Evolutionary conservation across 2,797 vertebrate species (phyloP).

Genomic region (Luscinia megarhynchos): DNA sequence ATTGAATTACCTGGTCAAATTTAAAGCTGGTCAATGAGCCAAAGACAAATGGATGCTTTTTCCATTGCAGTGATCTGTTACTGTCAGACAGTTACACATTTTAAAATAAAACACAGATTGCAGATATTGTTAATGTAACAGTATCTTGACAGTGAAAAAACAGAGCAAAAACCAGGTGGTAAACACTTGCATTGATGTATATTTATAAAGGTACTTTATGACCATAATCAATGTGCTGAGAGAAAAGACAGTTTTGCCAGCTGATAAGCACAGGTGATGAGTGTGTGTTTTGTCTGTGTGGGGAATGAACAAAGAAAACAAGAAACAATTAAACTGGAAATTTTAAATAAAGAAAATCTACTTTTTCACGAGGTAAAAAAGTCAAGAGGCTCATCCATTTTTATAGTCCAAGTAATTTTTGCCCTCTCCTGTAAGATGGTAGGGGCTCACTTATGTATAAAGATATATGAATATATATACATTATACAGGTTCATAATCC

Average conservation of each 20-base stretch:
- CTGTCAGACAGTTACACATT: not conserved
- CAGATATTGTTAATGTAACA: not conserved
- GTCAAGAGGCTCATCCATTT: not conserved
- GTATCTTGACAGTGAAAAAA: not conserved
- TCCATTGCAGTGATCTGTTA: not conserved
- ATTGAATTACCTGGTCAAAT: not conserved
- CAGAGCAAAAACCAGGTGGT: not conserved
- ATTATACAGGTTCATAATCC: not conserved
- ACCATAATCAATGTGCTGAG: not conserved
- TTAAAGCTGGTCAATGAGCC: not conserved
- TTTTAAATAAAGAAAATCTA: not conserved
- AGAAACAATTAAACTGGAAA: not conserved
- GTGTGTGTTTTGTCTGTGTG: not conserved
- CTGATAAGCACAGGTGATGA: not conserved
- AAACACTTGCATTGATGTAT: not conserved
- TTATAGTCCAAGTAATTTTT: not conserved
- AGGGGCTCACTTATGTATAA: not conserved
- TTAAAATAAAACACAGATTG: not conserved
- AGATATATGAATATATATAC: no score
- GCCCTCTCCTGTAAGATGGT: not conserved
- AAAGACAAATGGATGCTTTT: not conserved
- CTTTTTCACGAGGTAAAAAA: not conserved
- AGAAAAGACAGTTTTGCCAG: not conserved
- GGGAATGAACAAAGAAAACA: not conserved
- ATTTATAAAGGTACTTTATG: not conserved